These are phyloP conservation scores for Eucera pruinosa DNA, from an alignment of 2,888 invertebrate genomes.

Conservation along the genomic window DNA sequence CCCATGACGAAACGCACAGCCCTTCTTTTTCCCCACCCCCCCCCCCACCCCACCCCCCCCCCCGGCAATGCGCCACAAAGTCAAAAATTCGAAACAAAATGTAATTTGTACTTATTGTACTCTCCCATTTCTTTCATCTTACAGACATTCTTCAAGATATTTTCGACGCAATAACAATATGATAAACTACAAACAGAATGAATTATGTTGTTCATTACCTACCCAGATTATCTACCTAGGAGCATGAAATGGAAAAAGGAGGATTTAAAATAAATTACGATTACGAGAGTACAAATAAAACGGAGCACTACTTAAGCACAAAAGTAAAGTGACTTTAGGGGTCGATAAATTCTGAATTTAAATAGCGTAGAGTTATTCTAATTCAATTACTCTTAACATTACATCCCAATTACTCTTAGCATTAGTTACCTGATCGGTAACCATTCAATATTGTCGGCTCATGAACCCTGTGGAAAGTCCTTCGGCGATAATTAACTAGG, in stretches of 20 bases:
- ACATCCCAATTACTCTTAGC: conserved; percentile 45
- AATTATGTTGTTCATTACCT: conserved; percentile 21
- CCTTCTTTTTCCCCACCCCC: too few relatives aligned
- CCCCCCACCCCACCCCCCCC: too few relatives aligned
- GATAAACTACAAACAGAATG: neutral
- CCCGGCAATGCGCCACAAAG: too few relatives aligned
- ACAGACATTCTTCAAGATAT: too few relatives aligned
- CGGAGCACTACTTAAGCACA: conserved; percentile 37
- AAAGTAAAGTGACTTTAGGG: conserved; percentile 30
- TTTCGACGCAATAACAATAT: neutral
- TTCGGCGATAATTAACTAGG: conserved; percentile 33
- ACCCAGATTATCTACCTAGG: neutral
- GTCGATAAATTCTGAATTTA: conserved; percentile 48
- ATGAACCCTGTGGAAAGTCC: conserved; percentile 11
- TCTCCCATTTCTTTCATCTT: too few relatives aligned
- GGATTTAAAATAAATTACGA: conserved; percentile 33
- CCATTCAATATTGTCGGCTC: conserved; percentile 34
- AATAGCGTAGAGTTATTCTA: conserved; percentile 47
- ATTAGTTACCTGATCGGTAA: conserved; percentile 36
- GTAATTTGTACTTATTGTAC: too few relatives aligned
- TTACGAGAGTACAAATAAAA: conserved; percentile 32
- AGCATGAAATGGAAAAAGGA: too few relatives aligned
- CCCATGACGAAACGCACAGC: too few relatives aligned
- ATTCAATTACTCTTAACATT: conserved; percentile 49
- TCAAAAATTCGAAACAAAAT: too few relatives aligned